phyloP scores from a whole-genome alignment of 2,888 invertebrate species.

The Napeogenes sylphis region DNA sequence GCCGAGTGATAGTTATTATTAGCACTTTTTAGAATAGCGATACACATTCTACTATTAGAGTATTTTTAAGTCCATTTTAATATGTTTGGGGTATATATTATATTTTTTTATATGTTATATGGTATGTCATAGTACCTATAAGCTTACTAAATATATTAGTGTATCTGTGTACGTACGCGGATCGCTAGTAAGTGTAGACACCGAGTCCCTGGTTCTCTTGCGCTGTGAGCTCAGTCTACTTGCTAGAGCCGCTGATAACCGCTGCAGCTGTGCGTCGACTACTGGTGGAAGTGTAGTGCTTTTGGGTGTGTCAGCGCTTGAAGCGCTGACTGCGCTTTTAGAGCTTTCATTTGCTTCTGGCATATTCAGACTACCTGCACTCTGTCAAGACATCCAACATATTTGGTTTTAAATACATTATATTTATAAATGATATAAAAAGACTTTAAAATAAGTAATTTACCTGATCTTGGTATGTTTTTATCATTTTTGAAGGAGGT shows the following conservation, averaged over 20 bases:
- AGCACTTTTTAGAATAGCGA: too few species aligned
- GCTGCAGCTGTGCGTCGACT: conserved; percentile 69
- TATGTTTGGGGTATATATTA: too few species aligned
- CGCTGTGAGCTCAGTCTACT: conserved; percentile 53
- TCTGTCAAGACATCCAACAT: conserved; percentile 28
- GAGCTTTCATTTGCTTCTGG: conserved; percentile 31
- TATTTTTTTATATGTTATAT: too few species aligned
- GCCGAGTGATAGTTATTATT: not conserved
- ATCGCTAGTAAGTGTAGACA: conserved; percentile 31
- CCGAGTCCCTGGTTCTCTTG: conserved; percentile 45
- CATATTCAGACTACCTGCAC: conserved; percentile 32
- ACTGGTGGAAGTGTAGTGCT: conserved; percentile 46
- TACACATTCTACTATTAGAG: too few species aligned
- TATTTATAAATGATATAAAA: not conserved
- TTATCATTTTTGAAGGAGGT: conserved; percentile 63
- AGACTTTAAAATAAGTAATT: conserved; percentile 12
- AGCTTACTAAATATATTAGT: too few species aligned
- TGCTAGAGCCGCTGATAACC: conserved; percentile 69
- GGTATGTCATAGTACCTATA: too few species aligned
- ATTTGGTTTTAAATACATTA: not conserved
- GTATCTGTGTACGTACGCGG: conserved; percentile 36
- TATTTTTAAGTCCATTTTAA: too few species aligned
- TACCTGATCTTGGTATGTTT: conserved; percentile 55
- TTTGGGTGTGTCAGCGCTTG: conserved; percentile 30
- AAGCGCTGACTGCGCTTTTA: conserved; percentile 36